Percentiles rank a stretch among this genome's conserved stretches.
Conservation (phyloP, 2,888 invertebrate species). For the Caradrina clavipalpis region DNA sequence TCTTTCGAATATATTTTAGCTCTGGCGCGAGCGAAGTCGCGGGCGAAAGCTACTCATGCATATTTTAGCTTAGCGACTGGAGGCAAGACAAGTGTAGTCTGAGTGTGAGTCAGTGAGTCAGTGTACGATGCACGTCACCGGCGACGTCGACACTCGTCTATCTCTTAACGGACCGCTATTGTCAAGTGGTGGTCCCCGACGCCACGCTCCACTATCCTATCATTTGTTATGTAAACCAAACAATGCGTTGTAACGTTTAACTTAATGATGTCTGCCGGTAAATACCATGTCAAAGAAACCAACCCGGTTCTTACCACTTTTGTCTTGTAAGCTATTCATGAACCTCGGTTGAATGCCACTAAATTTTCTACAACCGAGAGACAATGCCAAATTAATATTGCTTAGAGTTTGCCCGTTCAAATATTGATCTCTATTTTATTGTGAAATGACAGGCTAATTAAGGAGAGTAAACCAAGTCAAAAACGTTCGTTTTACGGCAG, state of each 20-base stretch:
- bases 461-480: slow-evolving; percentile 25
- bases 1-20: no score
- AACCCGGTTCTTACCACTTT: slow-evolving; percentile 67
- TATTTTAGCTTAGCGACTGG: slow-evolving; percentile 56
- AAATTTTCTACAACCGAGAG: slow-evolving; percentile 46
- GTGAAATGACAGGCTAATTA: slow-evolving; percentile 37
- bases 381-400: slow-evolving; percentile 61
- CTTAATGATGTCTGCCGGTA: slow-evolving; percentile 73
- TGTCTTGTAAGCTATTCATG: slow-evolving; percentile 63
- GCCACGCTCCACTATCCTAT: slow-evolving; percentile 74
- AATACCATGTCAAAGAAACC: slow-evolving; percentile 65
- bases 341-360: slow-evolving; percentile 56
- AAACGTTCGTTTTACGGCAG: slow-evolving; percentile 1
- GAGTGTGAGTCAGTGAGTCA: slow-evolving; percentile 62
- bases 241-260: slow-evolving; percentile 76
- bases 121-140: slow-evolving; percentile 53
- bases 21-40: no score
- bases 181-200: slow-evolving; percentile 65
- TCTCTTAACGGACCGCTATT: slow-evolving; percentile 77
- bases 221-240: slow-evolving; percentile 84
- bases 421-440: slow-evolving; percentile 60
- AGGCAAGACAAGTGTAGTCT: slow-evolving; percentile 48
- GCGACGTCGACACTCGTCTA: slow-evolving; percentile 67
- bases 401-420: slow-evolving; percentile 57
- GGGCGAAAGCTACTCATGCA: no score